Evolutionary conservation across 2,888 invertebrate species (phyloP), one percentile per base, ranked within the genome.

Genomic region (Therioaphis trifolii): DNA sequence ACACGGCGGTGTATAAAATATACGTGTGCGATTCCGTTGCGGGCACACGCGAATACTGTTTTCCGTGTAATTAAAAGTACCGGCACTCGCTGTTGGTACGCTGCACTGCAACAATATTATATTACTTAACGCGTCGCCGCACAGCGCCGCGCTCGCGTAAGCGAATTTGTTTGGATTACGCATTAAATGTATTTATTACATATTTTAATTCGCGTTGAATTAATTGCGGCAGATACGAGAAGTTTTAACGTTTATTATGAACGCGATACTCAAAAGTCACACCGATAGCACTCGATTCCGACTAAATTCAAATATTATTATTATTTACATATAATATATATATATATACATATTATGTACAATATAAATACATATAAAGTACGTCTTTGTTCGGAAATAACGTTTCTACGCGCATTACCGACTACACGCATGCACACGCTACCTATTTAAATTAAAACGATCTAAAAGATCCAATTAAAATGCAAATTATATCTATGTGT

Each of bases 391-490:
- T 18, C 40, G 18, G 12, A 40, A 75, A 40, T 43, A 72, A 35
- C 55, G 58, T 55, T 29, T 15, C 35, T 35, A 29, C 74, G 12
- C 46, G 2, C 21, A 55, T 24, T n/a, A 29, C 35, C 5, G 0
- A 49, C 14, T 55, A 55, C 21, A 7, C 12, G 9, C 52, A 9
- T n/a, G 15, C 18, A 2, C 49, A 29, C 29, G 12, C n/a, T 75
- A 68, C 11, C 9, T 24, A 43, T 24, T 43, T 29, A 61, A 76
- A 61, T 46, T 43, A 63, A 27, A 63, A 63, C 29, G 9, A 21
- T 76, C 63, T n/a, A 46, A 76, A 46, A 29, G 46, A 15, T 63
- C 46, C 46, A 46, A 76, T 76, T 76, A 63, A 76, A 76, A 76
- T 76, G n/a, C 21, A 46, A 76, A 63, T 76, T 63, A 29, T 15